phyloP scores from a whole-genome alignment of 2,888 invertebrate species.

The Halocaridina rubra region DNA sequence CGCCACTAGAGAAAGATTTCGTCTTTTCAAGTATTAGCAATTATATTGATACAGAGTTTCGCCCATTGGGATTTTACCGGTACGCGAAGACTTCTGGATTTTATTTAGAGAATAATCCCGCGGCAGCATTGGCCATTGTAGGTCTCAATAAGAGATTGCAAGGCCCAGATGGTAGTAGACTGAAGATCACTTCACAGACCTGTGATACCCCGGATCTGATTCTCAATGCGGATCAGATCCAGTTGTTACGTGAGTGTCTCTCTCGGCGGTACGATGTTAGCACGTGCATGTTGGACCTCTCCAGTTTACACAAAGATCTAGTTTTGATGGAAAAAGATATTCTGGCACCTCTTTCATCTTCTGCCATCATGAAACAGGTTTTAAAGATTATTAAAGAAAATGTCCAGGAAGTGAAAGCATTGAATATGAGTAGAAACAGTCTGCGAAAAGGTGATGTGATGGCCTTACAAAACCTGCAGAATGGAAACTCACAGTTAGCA shows the following conservation, averaged over 20 bases:
- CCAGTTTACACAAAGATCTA: conserved; percentile 36
- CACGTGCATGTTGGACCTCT: conserved; percentile 30
- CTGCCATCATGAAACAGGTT: conserved; percentile 35
- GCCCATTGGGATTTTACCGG: conserved; percentile 35
- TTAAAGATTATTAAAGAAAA: conserved; percentile 37
- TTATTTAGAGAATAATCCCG: conserved; percentile 35
- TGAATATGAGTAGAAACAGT: conserved; percentile 31
- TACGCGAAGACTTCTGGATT: conserved; percentile 25
- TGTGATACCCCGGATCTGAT: conserved; percentile 13
- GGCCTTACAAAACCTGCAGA: conserved; percentile 1
- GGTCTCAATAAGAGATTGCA: conserved; percentile 31
- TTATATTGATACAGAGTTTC: conserved; percentile 27
- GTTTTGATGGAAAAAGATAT: conserved; percentile 37
- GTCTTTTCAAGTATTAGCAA: conserved; percentile 32
- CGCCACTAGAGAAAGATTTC: conserved; percentile 26
- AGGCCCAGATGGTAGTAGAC: conserved; percentile 28
- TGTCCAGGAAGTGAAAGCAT: conserved; percentile 38
- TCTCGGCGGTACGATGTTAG: conserved; percentile 9
- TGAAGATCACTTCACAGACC: conserved; percentile 15
- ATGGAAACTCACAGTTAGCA: conserved; percentile 1
- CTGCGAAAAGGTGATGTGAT: conserved; percentile 5
- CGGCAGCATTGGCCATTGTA: conserved; percentile 35
- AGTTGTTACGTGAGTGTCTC: conserved; percentile 23
- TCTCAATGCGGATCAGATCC: conserved; percentile 39
- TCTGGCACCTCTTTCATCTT: conserved; percentile 22